Evolutionary conservation across 2,888 invertebrate genomes (phyloP).

Genomic region (Iphiclides podalirius): DNA sequence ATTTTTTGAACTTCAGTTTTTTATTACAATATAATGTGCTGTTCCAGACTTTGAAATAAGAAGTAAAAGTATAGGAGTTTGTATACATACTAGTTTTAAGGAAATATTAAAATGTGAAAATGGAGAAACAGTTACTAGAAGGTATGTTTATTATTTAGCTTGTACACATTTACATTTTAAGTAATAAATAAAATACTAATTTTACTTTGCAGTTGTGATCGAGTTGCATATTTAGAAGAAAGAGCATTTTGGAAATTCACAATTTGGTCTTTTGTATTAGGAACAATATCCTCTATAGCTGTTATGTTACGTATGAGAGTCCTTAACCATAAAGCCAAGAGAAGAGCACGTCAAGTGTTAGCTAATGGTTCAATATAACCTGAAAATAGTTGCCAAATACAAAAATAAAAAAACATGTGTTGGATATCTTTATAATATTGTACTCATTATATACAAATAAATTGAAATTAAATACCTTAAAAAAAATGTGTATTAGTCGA

Average conservation of each 20-base stretch:
- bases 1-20: no score
- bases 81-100: conserved; percentile 90
- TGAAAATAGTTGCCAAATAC: no score
- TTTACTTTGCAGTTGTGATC: conserved; percentile 85
- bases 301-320: conserved; percentile 84
- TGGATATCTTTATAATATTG: no score
- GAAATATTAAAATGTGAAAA: conserved; percentile 90
- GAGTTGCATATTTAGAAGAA: conserved; percentile 91
- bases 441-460: no score
- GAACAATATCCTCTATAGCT: conserved; percentile 82
- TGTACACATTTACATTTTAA: conserved; percentile 1
- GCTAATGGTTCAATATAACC: conserved; percentile 81
- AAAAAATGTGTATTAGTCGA: conserved; percentile 40
- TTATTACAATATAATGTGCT: no score
- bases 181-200: conserved; percentile 18
- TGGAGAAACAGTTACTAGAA: conserved; percentile 89
- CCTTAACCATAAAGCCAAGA: conserved; percentile 83
- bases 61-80: conserved; percentile 90
- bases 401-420: no score
- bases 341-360: conserved; percentile 85
- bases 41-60: conserved; percentile 87
- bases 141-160: conserved; percentile 57
- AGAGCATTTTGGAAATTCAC: conserved; percentile 91
- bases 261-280: conserved; percentile 83
- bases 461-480: conserved; percentile 3